These are phyloP conservation scores for Scaptomyza caliginosa DNA, from an alignment of 2,888 invertebrate genomes.

Conservation along the genomic window DNA sequence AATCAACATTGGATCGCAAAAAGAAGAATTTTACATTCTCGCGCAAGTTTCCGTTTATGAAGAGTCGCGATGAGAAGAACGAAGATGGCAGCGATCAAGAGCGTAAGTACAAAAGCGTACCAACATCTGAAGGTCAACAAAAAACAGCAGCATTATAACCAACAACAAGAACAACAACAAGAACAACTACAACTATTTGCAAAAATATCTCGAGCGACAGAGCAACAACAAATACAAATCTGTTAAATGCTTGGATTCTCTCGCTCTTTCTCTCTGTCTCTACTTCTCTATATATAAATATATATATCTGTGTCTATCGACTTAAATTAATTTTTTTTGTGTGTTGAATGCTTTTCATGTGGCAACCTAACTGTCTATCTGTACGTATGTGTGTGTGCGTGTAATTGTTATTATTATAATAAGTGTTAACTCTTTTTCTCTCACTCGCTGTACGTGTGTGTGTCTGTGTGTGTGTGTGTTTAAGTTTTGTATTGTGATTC, in stretches of 20 bases:
- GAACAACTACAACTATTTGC: slow-evolving; percentile 18
- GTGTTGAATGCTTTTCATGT: slow-evolving; percentile 21
- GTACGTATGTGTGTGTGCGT: neutral
- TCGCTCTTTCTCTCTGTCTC: slow-evolving; percentile 11
- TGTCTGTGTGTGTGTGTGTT: slow-evolving; percentile 7
- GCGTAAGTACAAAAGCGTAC: slow-evolving; percentile 90
- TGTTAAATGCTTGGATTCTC: slow-evolving; percentile 4
- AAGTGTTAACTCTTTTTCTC: slow-evolving; percentile 4
- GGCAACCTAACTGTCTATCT: slow-evolving; percentile 3
- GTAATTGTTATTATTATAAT: slow-evolving; percentile 10
- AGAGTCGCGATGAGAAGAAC: slow-evolving; percentile 99
- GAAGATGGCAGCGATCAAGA: slow-evolving; percentile 99
- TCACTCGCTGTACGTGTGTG: neutral
- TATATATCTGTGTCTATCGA: too few relatives aligned
- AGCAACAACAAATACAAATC: slow-evolving; percentile 29
- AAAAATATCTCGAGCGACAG: slow-evolving; percentile 18
- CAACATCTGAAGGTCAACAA: slow-evolving; percentile 12
- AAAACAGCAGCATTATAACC: slow-evolving; percentile 25
- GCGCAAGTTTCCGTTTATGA: slow-evolving; percentile 99
- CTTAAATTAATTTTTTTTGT: too few relatives aligned
- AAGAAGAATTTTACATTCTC: slow-evolving; percentile 99
- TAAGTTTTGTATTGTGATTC: neutral
- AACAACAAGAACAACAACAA: slow-evolving; percentile 14
- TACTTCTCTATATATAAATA: too few relatives aligned
- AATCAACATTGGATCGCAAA: slow-evolving; percentile 97